Evolutionary conservation across 2,113 vertebrate species (phyloP).

Genomic region (Theropithecus gelada): DNA sequence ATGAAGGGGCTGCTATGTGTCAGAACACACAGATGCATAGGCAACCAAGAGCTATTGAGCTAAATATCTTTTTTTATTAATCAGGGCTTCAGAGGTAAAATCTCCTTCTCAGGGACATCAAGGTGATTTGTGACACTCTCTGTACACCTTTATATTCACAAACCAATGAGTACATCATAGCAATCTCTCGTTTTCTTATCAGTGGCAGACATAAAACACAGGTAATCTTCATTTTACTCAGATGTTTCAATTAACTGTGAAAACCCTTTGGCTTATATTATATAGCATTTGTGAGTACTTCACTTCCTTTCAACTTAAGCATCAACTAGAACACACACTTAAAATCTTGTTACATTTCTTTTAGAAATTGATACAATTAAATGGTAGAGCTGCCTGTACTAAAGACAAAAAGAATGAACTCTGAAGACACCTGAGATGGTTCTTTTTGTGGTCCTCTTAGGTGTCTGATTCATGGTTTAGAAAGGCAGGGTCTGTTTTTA

Average conservation of each 20-base stretch:
- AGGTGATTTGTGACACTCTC: conserved; percentile 59
- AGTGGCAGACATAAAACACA: conserved; percentile 61
- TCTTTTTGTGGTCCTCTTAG: neutral
- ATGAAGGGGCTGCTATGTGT: conserved; percentile 47
- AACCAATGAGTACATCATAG: conserved; percentile 43
- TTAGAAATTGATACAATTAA: conserved; percentile 53
- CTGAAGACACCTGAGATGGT: neutral
- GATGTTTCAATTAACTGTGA: conserved; percentile 68
- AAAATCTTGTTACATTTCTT: conserved; percentile 52
- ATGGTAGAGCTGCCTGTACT: neutral
- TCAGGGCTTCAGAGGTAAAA: conserved; percentile 52
- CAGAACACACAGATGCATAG: conserved; percentile 37
- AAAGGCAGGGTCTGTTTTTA: neutral
- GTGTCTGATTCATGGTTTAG: neutral
- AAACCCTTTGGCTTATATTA: conserved; percentile 50
- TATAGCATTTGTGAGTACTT: conserved; percentile 32
- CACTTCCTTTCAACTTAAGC: conserved; percentile 46
- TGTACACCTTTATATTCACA: conserved; percentile 64
- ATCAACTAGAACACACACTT: conserved; percentile 44
- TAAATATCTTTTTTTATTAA: conserved; percentile 67
- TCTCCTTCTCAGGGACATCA: conserved; percentile 28
- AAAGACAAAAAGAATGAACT: conserved; percentile 37
- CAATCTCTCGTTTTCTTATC: conserved; percentile 54
- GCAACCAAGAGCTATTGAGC: neutral
- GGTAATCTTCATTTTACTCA: conserved; percentile 55